Percentiles rank a stretch among this genome's conserved stretches.
These are phyloP conservation scores for Rhagoletis pomonella DNA, from an alignment of 1,140 invertebrate species.

Conservation along the genomic window DNA sequence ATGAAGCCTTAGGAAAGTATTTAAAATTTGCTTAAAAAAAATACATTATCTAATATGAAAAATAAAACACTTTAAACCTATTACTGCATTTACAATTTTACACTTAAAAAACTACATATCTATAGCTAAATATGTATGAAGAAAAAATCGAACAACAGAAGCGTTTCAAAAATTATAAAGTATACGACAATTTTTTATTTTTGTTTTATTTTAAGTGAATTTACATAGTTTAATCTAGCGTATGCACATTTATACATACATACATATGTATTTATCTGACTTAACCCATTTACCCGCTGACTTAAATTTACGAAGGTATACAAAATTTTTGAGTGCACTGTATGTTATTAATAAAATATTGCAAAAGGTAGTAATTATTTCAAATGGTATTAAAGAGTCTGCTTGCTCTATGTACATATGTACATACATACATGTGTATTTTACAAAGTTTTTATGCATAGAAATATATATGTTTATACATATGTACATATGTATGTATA, in stretches of 20 bases:
- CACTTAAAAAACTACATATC: not conserved
- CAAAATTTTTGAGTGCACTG: not conserved
- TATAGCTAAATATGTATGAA: not conserved
- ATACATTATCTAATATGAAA: not conserved
- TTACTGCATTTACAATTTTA: constrained; percentile 19
- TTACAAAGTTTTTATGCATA: not conserved
- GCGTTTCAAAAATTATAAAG: not conserved
- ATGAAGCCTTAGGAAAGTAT: not conserved
- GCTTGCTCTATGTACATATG: not conserved
- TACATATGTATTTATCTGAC: not conserved
- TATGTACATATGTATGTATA: not conserved
- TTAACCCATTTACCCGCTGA: not conserved
- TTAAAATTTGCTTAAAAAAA: constrained; percentile 21
- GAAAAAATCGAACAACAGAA: not conserved
- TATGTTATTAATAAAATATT: constrained; percentile 6
- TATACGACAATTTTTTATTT: not conserved
- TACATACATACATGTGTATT: not conserved
- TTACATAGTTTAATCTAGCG: not conserved
- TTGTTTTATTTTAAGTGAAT: not conserved
- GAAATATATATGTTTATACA: not conserved
- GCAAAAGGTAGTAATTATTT: constrained; percentile 11
- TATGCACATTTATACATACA: not conserved
- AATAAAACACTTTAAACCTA: not conserved
- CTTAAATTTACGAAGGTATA: not conserved
- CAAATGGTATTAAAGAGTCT: not conserved